These are phyloP conservation scores for Carapus acus DNA, from an alignment of 2,797 vertebrate genomes.

Conservation along the genomic window DNA sequence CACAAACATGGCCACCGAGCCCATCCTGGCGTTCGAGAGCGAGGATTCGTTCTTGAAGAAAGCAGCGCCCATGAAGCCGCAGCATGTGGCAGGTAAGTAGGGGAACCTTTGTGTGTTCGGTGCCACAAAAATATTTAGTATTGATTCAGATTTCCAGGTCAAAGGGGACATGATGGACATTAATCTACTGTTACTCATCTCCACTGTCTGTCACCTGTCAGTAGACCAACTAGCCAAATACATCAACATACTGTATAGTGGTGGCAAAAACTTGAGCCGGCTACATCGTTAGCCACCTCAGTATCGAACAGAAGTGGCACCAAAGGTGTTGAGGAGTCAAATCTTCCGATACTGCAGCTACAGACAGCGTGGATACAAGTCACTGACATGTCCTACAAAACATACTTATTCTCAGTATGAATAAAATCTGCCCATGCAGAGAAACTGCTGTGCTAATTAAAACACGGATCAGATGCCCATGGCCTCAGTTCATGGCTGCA, in stretches of 20 bases:
- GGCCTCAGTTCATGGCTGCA: conserved; percentile 13
- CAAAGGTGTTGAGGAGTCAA: no score
- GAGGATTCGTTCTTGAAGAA: conserved; percentile 91
- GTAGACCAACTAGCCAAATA: neutral
- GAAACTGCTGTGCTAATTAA: neutral
- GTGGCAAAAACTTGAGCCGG: neutral
- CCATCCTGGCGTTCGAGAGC: conserved; percentile 82
- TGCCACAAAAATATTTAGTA: no score
- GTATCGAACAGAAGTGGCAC: no score
- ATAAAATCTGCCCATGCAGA: neutral
- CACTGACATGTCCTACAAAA: no score
- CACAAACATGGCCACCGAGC: conserved; percentile 58
- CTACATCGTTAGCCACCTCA: neutral
- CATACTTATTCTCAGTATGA: no score
- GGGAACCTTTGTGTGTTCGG: neutral
- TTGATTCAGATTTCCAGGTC: no score
- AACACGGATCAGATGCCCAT: neutral
- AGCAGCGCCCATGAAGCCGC: conserved; percentile 82
- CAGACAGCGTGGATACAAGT: no score
- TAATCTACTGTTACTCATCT: no score
- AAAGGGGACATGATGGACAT: no score
- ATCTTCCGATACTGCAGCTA: no score
- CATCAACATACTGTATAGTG: neutral
- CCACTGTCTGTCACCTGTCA: neutral
- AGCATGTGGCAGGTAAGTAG: conserved; percentile 86